Base-by-base conservation (phyloP, 2,888 invertebrate genomes). In the Drosophila maculinotata region DNA sequence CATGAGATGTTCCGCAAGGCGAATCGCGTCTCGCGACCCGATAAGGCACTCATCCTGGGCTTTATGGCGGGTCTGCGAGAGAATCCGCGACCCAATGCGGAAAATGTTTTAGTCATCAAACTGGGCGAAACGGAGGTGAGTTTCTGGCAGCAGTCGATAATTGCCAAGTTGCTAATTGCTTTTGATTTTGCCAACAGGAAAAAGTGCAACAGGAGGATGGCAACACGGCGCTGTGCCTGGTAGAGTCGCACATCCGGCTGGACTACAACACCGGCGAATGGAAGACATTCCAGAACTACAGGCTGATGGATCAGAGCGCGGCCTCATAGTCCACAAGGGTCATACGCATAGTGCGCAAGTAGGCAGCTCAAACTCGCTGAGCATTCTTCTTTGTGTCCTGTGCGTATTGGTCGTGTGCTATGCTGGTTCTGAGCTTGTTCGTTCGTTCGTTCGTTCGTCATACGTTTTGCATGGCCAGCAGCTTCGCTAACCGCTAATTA, bases 31-130 rank as follows among this genome's bases (percentile, higher is more conserved):
- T 98, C 98, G 2, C 93, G 98, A 76, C 98, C 98, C 0, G 99
- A 99, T 91, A 99, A 99, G 90, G 98, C 98, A 53, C 95, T 99
- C 49, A 99, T 99, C 90, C 93, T 99, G 28, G 98, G 98, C 74
- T 99, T 99, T 89, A 99, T 99, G 98, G 98, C 98, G 48, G 99
- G 99, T n/a, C 96, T 97, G 7, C 94, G 98, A 92, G 97, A 98
- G 90, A 99, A 99, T 92, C 99, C 99, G 0, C 97, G 98, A 91
- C 98, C 98, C n/a, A 97, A 97, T 92, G 93, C 98, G 65, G 99
- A 99, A 88, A 97, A 98, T 92, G 97, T 99, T 79, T 96, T 99
- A 6, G 98, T 98, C 54, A 98, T 99, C 79, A 98, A 98, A 92
- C 93, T 99, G 57, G 97, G 97, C 38, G 99, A 99, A 91, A 96